These are phyloP conservation scores for Lepidotrigona ventralis DNA, from an alignment of 1,140 invertebrate genomes.

Conservation along the genomic window DNA sequence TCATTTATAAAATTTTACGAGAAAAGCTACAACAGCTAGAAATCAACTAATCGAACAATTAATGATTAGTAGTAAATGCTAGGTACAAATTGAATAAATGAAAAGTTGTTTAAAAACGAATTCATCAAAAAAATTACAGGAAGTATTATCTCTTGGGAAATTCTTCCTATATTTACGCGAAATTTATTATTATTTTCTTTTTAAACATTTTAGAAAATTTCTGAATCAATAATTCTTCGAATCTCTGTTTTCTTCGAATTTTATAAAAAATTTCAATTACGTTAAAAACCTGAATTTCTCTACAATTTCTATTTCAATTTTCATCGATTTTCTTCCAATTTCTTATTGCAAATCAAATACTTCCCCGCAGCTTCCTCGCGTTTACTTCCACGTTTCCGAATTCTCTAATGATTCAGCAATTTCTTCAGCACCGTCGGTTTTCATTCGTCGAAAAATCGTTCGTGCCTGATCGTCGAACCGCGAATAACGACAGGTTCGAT, in stretches of 20 bases:
- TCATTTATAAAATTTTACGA: background rate
- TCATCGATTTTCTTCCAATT: background rate
- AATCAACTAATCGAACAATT: background rate
- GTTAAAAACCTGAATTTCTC: no score
- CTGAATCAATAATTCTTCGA: no score
- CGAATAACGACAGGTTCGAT: slow-evolving; percentile 17
- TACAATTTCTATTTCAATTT: background rate
- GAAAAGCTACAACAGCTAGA: no score
- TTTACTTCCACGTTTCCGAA: background rate
- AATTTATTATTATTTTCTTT: no score
- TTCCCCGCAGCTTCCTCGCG: background rate
- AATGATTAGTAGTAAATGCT: background rate
- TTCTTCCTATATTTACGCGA: no score
- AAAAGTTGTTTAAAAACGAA: background rate
- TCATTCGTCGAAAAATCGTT: background rate
- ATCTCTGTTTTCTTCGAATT: background rate
- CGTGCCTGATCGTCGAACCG: slow-evolving; percentile 3
- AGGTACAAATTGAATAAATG: background rate
- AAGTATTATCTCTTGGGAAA: background rate
- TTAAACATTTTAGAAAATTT: no score
- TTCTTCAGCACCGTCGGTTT: background rate
- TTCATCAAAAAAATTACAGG: background rate
- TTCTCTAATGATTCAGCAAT: no score
- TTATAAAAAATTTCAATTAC: background rate
- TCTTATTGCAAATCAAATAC: background rate